Conservation (phyloP, 2,888 invertebrate genomes). For the Caenorhabditis sp. region DNA sequence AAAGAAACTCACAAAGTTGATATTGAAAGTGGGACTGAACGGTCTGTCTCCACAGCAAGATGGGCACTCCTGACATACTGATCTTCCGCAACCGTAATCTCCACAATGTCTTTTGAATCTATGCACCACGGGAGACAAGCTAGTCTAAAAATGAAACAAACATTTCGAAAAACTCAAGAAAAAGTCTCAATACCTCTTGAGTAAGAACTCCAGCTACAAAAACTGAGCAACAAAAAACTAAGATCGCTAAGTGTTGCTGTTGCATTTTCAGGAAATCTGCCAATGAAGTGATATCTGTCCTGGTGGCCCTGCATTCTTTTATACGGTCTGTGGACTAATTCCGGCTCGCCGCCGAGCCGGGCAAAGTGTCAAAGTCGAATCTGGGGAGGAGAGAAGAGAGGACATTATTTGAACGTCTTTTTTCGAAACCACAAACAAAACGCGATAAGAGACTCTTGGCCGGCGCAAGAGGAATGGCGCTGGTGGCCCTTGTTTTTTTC, state of each 20-base stretch:
- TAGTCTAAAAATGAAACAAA: slow-evolving; percentile 38
- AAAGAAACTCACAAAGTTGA: slow-evolving; percentile 49
- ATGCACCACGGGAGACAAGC: slow-evolving; percentile 37
- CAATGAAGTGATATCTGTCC: slow-evolving; percentile 22
- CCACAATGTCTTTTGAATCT: slow-evolving; percentile 65
- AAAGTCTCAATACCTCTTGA: slow-evolving; percentile 21
- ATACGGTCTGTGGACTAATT: slow-evolving; percentile 27
- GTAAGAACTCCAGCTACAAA: background rate
- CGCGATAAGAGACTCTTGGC: slow-evolving; percentile 40
- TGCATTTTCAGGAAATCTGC: slow-evolving; percentile 17
- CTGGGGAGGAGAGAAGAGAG: slow-evolving; percentile 14
- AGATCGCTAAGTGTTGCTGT: background rate
- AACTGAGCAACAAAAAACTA: slow-evolving; percentile 7
- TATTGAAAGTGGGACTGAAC: slow-evolving; percentile 52
- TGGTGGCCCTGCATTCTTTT: slow-evolving; percentile 38
- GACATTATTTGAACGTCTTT: slow-evolving; percentile 48
- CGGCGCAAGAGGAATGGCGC: background rate
- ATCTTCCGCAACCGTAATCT: slow-evolving; percentile 54
- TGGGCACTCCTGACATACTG: slow-evolving; percentile 67
- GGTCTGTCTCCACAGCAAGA: slow-evolving; percentile 48
- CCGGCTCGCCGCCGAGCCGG: slow-evolving; percentile 51
- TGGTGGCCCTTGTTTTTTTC: slow-evolving; percentile 28
- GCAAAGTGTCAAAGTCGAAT: slow-evolving; percentile 55
- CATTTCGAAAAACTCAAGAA: background rate
- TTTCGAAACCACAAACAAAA: slow-evolving; percentile 36